A percentile compares a stretch with the other conserved stretches of the same genome.
phyloP scores from a whole-genome alignment of 1,140 invertebrate species.

The Scaptodrosophila lebanonensis region DNA sequence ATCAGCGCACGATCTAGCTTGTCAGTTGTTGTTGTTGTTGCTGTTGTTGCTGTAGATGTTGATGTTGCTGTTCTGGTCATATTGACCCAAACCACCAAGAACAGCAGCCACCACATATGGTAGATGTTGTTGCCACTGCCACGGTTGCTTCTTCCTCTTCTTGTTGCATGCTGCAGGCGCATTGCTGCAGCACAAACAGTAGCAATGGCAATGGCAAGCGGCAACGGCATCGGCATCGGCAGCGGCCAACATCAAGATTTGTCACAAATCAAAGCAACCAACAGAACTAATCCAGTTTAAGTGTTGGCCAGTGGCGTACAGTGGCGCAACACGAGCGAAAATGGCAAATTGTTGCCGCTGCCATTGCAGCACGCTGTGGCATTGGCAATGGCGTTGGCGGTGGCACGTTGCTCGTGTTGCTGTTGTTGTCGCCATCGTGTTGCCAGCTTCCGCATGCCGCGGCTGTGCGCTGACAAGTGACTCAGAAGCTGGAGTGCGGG shows the following conservation, averaged over 20 bases:
- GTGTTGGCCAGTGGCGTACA: conserved; percentile 48
- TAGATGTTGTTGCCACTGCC: conserved; percentile 8
- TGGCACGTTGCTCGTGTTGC: conserved; percentile 10
- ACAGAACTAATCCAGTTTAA: conserved; percentile 71
- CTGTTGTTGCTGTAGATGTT: conserved; percentile 11
- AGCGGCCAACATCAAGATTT: conserved; percentile 67
- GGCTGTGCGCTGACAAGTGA: conserved; percentile 54
- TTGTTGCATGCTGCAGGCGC: too few relatives aligned
- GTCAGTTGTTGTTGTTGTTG: conserved; percentile 3
- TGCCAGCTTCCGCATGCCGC: conserved; percentile 4
- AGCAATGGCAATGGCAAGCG: conserved; percentile 38
- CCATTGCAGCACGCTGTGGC: conserved; percentile 7
- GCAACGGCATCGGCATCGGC: conserved; percentile 45
- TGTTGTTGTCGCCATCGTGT: conserved; percentile 28
- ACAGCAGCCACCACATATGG: conserved; percentile 7
- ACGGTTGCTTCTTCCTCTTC: too few relatives aligned
- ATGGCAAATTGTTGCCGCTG: conserved; percentile 52
- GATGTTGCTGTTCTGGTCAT: conserved; percentile 12
- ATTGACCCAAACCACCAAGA: conserved; percentile 7
- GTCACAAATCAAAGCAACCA: conserved; percentile 69
- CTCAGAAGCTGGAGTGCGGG: conserved; percentile 29
- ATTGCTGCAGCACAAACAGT: too few relatives aligned
- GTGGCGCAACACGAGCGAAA: conserved; percentile 46
- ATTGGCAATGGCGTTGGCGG: conserved; percentile 47
- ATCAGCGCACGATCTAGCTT: conserved; percentile 65